phyloP scores from a whole-genome alignment of 2,888 invertebrate genomes.

The Eretmocerus hayati region DNA sequence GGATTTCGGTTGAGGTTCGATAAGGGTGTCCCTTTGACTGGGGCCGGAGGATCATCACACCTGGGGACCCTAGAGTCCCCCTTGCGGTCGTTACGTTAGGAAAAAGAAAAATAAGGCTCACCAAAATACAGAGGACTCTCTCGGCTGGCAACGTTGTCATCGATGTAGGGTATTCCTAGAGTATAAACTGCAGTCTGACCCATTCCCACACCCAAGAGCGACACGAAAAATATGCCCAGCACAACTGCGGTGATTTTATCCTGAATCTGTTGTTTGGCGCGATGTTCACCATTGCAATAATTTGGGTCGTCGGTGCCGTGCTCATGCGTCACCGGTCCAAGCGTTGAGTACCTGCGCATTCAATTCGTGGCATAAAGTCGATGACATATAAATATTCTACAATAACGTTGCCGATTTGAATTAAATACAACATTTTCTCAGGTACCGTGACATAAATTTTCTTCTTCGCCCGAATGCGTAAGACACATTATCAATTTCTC shows the following conservation, averaged over 20 bases:
- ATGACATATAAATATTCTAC: too few relatives aligned
- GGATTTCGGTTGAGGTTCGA: too few relatives aligned
- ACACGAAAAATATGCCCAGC: constrained; percentile 80
- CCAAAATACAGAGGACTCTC: constrained; percentile 90
- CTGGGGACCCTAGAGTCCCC: too few relatives aligned
- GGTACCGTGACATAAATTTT: too few relatives aligned
- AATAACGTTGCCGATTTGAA: too few relatives aligned
- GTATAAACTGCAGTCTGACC: constrained; percentile 91
- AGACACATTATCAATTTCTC: too few relatives aligned
- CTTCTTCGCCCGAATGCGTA: too few relatives aligned
- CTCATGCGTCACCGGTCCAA: constrained; percentile 21
- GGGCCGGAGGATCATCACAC: too few relatives aligned
- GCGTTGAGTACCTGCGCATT: constrained; percentile 28
- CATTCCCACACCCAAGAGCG: constrained; percentile 81
- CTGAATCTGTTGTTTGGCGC: constrained; percentile 61
- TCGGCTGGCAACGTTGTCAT: constrained; percentile 86
- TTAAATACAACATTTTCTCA: too few relatives aligned
- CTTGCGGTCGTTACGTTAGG: too few relatives aligned
- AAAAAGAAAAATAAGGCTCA: constrained; percentile 46
- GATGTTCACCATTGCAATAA: constrained; percentile 57
- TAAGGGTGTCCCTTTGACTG: too few relatives aligned
- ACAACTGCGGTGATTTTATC: constrained; percentile 74
- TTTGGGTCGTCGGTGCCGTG: constrained; percentile 31
- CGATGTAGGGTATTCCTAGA: constrained; percentile 87
- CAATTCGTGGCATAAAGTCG: too few relatives aligned